Evolutionary conservation across 2,888 invertebrate species (phyloP).

Genomic region (Lithophane socia): DNA sequence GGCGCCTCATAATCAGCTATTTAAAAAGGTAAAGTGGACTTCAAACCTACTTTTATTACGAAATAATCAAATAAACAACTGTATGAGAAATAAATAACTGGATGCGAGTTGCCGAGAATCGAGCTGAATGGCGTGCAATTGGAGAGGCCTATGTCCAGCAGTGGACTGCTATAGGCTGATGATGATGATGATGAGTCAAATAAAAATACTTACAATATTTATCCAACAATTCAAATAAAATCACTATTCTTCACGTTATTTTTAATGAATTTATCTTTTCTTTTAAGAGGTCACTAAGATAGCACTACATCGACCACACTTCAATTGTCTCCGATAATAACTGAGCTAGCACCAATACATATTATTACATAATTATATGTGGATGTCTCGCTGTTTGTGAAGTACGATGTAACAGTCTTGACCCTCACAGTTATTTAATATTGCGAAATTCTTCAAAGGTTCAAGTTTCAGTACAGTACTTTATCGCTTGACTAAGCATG

Average conservation of each 20-base stretch:
- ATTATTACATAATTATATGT: slow-evolving; percentile 20
- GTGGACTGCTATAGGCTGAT: too few relatives aligned
- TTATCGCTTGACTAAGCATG: too few relatives aligned
- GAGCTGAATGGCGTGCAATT: too few relatives aligned
- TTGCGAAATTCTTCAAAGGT: background rate
- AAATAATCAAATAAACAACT: too few relatives aligned
- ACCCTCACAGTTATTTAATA: slow-evolving; percentile 6
- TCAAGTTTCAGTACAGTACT: too few relatives aligned
- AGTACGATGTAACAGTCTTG: slow-evolving; percentile 47
- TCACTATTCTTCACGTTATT: slow-evolving; percentile 3
- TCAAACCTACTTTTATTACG: too few relatives aligned
- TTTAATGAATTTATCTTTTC: slow-evolving; percentile 22
- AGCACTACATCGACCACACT: slow-evolving; percentile 41
- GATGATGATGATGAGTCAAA: too few relatives aligned
- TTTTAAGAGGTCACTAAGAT: slow-evolving; percentile 41
- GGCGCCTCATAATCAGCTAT: too few relatives aligned
- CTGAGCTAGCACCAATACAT: slow-evolving; percentile 42
- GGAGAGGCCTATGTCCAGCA: too few relatives aligned
- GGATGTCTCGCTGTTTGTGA: slow-evolving; percentile 35
- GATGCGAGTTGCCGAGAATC: too few relatives aligned
- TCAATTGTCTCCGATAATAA: slow-evolving; percentile 54
- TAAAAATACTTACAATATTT: slow-evolving; percentile 33
- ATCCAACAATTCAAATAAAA: background rate
- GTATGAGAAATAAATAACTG: too few relatives aligned
- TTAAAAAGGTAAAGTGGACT: too few relatives aligned